These are phyloP conservation scores for Oceanodroma leucorhoa DNA, from an alignment of 2,797 vertebrate species.

Conservation along the genomic window DNA sequence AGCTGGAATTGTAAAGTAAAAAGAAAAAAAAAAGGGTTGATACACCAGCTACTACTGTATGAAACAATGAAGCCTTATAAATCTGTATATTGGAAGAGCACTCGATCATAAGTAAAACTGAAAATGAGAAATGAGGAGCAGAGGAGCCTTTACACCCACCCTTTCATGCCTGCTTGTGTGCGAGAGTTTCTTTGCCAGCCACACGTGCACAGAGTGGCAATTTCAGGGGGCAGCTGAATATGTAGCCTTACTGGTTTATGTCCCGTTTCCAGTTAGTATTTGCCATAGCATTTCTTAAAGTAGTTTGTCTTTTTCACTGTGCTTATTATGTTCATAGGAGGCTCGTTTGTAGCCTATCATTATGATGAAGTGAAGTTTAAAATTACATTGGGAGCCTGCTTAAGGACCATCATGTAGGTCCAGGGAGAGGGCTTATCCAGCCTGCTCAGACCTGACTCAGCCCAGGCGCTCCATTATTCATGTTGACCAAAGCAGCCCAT, in stretches of 20 bases:
- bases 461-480: neutral
- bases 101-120: neutral
- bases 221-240: neutral
- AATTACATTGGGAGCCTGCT: neutral
- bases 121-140: neutral
- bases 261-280: neutral
- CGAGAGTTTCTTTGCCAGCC: neutral
- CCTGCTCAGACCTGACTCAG: neutral
- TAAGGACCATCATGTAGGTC: neutral
- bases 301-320: neutral
- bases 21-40: neutral
- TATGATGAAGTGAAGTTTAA: constrained; percentile 32
- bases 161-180: neutral
- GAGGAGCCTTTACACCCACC: neutral
- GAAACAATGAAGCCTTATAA: neutral
- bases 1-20: neutral
- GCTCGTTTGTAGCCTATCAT: neutral
- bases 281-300: neutral
- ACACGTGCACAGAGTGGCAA: neutral
- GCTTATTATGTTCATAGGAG: neutral
- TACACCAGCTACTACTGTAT: neutral
- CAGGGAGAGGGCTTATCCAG: neutral
- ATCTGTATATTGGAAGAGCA: neutral
- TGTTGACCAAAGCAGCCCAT: neutral
- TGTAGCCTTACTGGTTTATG: neutral